Conservation (phyloP, 2,888 invertebrate genomes). For the Tryphoninae sp. region DNA sequence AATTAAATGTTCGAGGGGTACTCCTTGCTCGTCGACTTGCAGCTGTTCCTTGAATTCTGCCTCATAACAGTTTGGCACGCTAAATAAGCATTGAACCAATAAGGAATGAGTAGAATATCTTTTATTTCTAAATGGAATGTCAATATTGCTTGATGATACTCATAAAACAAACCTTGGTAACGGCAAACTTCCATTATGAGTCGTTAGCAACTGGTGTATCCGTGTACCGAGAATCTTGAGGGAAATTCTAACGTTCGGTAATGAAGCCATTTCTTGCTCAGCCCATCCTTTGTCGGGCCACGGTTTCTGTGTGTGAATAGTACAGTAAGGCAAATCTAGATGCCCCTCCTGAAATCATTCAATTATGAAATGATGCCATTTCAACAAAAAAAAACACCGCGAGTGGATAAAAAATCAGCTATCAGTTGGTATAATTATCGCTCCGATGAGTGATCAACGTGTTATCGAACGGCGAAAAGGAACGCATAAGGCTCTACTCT, state of each 20-base stretch:
- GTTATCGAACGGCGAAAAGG: slow-evolving; percentile 68
- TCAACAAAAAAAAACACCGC: not conserved
- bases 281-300: slow-evolving; percentile 88
- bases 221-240: slow-evolving; percentile 86
- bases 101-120: slow-evolving; percentile 9
- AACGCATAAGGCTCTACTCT: slow-evolving; percentile 74
- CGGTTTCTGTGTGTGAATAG: slow-evolving; percentile 85
- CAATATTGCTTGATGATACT: too few species aligned
- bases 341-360: slow-evolving; percentile 78
- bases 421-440: slow-evolving; percentile 68
- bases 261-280: slow-evolving; percentile 86
- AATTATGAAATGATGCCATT: slow-evolving; percentile 4
- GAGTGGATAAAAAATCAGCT: not conserved
- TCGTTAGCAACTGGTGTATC: slow-evolving; percentile 86
- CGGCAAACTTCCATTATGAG: slow-evolving; percentile 90
- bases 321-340: slow-evolving; percentile 85
- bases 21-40: slow-evolving; percentile 87
- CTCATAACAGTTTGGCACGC: slow-evolving; percentile 92
- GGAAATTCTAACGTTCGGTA: slow-evolving; percentile 84
- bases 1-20: slow-evolving; percentile 94
- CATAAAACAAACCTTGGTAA: slow-evolving; percentile 85
- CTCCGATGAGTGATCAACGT: slow-evolving; percentile 74
- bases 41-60: slow-evolving; percentile 86
- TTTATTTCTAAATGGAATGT: too few species aligned
- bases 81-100: slow-evolving; percentile 77